phyloP scores from a whole-genome alignment of 2,113 vertebrate species.

The Tychaedon coryphoeus region DNA sequence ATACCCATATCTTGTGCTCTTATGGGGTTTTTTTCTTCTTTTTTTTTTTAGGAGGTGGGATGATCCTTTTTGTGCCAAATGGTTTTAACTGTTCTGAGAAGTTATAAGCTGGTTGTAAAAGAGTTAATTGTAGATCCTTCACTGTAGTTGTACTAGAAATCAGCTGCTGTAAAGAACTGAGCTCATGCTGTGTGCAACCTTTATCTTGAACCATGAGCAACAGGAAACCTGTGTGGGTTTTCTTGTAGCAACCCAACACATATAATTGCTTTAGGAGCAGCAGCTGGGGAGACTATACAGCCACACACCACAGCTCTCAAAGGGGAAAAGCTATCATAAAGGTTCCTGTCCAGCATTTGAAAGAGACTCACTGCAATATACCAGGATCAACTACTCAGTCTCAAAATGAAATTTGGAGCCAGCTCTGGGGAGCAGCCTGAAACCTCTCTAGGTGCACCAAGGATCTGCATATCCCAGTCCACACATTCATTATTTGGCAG shows the following conservation, averaged over 20 bases:
- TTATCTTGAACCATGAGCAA: constrained; percentile 41
- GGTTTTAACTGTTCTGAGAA: not conserved
- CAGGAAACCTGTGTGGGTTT: constrained; percentile 64
- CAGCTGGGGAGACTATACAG: constrained; percentile 24
- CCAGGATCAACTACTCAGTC: not conserved
- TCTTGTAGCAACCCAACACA: constrained; percentile 17
- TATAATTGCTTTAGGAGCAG: constrained; percentile 19
- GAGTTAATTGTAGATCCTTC: not conserved
- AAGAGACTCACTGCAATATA: not conserved
- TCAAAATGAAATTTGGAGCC: not conserved
- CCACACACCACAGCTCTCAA: not conserved
- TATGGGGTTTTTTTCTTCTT: not conserved
- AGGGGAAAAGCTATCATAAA: not conserved
- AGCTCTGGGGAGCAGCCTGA: not conserved
- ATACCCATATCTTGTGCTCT: not conserved
- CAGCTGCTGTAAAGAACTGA: not conserved
- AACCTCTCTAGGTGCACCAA: not conserved
- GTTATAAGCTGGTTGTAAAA: not conserved
- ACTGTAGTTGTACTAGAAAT: not conserved
- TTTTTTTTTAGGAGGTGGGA: not conserved
- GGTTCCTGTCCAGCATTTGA: not conserved
- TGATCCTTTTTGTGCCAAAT: not conserved
- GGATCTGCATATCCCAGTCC: not conserved
- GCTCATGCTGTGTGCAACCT: not conserved
- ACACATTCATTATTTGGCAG: not conserved